Base-by-base conservation (phyloP, 2,797 vertebrate genomes). In the Xiphorhynchus erythropygius region DNA sequence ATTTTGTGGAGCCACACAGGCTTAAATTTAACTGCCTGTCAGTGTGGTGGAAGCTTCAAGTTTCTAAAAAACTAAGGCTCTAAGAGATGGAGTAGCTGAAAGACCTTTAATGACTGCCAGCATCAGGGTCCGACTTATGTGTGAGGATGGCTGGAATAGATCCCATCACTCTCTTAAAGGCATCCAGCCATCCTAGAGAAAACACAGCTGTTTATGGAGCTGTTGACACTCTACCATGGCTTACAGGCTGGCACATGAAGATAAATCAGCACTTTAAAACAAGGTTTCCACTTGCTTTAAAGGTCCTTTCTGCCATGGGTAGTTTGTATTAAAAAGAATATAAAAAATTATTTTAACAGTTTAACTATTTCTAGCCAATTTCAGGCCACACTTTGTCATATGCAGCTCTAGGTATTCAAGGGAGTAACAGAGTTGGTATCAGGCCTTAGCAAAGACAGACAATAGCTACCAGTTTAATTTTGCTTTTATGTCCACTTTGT, bases 191-290 rank as follows among this genome's bases (percentile, higher is more conserved):
- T 30, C 41, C 12, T 41, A 42, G 28, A 78, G 33, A 30, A 87
- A 71, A 84, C 8, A 19, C 11, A 83, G 23, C 13, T 68, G 57
- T 21, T 42, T 18, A 5, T 1, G 9, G 28, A 44, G 25, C 37
- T 32, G n/a, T 22, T 5, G 1, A 15, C 0, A 0, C 32, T 47
- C 50, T 53, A 52, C 50, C 46, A 25, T 0, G 3, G 14, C 28
- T 68, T 46, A 19, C 14, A 63, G 33, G 25, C 19, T 2, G 3
- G 52, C 39, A 46, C 30, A 39, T 8, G 32, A 28, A 77, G 42
- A n/a, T 69, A 77, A 79, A 69, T 46, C 22, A 6, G 41, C 21
- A 18, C 9, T 1, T 1, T 13, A 62, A 35, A 49, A 35, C 2
- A 27, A 56, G 16, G 27, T 50, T 89, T 75, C 46, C 41, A 32